Base-by-base conservation (phyloP, 2,113 vertebrate species). In the Lophochroa leadbeateri region DNA sequence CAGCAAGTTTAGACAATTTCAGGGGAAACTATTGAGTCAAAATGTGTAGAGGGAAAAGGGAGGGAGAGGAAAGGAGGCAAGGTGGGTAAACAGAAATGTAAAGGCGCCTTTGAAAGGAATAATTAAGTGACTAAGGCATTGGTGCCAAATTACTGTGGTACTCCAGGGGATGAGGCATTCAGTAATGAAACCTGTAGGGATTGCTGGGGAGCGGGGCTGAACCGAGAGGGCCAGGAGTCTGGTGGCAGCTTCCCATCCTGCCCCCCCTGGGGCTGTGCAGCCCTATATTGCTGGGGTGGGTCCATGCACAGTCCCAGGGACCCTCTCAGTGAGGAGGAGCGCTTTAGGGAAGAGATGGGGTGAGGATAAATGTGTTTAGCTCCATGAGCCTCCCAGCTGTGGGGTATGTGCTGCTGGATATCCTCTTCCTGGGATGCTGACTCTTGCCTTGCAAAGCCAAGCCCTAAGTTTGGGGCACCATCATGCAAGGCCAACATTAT, bases 1-100 rank as follows among this genome's bases (percentile, higher is more conserved):
- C 94, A 96, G 86, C 57, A 90, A 96, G 95, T 97, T 96, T 97
- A 96, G 94, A 96, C 92, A 94, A 95, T 95, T 96, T 93, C 96
- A 96, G 57, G 80, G 65, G 44, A 96, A 95, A 94, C 88, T 94
- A 94, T 88, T 93, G 90, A 96, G 86, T 88, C 86, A 96, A 96
- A 96, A 94, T 41, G 69, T 82, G 82, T 29, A 65, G 80, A 75
- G 88, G 57, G 50, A 93, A 81, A 88, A 82, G 64, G 29, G 63
- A 91, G 82, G 71, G 84, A 85, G 85, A 80, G n/a, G 79, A 90
- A 80, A 93, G 71, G 65, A 95, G 46, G 53, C 52, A 79, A 84
- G 72, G 68, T 94, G 55, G 55, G 43, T n/a, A 14, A 82, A 71
- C 93, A 90, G 35, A 78, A 92, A 96, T 88, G 90, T 57, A 92